Base-by-base conservation (phyloP, 2,888 invertebrate genomes). In the Dorcus parallelipipedus region DNA sequence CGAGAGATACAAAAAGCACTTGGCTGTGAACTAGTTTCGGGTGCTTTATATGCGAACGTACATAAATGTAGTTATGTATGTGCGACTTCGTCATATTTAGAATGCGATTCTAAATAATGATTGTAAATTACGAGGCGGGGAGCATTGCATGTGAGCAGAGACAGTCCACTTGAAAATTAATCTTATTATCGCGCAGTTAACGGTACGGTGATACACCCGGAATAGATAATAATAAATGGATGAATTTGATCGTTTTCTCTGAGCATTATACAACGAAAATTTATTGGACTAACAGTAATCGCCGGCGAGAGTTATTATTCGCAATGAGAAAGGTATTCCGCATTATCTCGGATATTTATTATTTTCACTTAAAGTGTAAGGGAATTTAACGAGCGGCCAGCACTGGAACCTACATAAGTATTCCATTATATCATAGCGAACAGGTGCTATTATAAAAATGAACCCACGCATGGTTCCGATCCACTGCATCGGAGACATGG, bases 381-480 rank as follows among this genome's bases (percentile, higher is more conserved):
- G 69, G 69, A 71, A 69, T 70, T 71, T 71, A 73, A 72, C 73
- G 73, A 72, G 70, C 71, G 69, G 71, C 69, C 72, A 71, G 71
- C 68, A 66, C 68, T 69, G 66, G 72, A 70, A 69, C 71, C 71
- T 66, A 74, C 72, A 73, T 71, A 71, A 73, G 71, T 73, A 74
- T 73, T 74, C 73, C 76, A 75, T 75, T 76, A 76, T 76, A 74
- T 76, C 75, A 75, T 74, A 73, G 70, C 64, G 69, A 74, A 74
- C 76, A 75, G 74, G 76, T 74, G 75, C 74, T 67, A 73, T 75
- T 75, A 75, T 75, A 75, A 75, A 75, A 75, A 73, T 74, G 64
- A 68, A 69, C 75, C 75, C 74, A 75, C 75, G 75, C 75, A 72
- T 64, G 69, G 74, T 75, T 73, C 73, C 73, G 73, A 71, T 71